Base-by-base conservation (phyloP, 2,888 invertebrate species). In the Scelioninae gen. 1 region DNA sequence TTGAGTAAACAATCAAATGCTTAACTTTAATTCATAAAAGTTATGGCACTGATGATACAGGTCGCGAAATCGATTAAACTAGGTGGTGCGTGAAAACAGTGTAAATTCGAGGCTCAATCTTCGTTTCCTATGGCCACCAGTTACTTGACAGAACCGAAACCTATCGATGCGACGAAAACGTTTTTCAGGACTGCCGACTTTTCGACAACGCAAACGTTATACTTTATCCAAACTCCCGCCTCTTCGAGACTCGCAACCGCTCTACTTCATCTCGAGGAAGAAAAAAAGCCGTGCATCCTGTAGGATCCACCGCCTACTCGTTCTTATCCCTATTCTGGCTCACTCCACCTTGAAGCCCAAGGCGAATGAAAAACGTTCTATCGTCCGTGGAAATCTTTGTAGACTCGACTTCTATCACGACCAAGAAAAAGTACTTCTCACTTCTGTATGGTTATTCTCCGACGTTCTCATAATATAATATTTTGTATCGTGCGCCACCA, bases 351-450 rank as follows among this genome's bases (percentile, higher is more conserved):
- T 29, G 34, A 47, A 60, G 56, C 77, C 72, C 68, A 74, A 79
- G 85, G 76, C 85, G 82, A 82, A 87, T 85, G 88, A 87, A 88
- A 88, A 88, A 88, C 85, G 86, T 75, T 62, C 77, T 85, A 87
- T 88, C 87, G 82, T 83, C 58, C 40, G 75, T 66, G 78, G 77
- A 66, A 86, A 87, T 88, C 87, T 86, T 77, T 68, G 72, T 60
- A 72, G 75, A 56, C 82, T 56, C 68, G 80, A 72, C 83, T 84
- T 69, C 80, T 74, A 82, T 86, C 84, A 80, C 45, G 47, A 49
- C 47, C 45, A 69, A 72, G 80, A 80, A 75, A 74, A 80, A 80
- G 53, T 51, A 62, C 79, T 75, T 68, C 56, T 56, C 69, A 66
- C 75, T 80, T 80, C 74, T 75, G 80, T 80, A 81, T 81, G 81